Evolutionary conservation across 2,797 vertebrate genomes (phyloP).

Genomic region (Girardinus metallicus): DNA sequence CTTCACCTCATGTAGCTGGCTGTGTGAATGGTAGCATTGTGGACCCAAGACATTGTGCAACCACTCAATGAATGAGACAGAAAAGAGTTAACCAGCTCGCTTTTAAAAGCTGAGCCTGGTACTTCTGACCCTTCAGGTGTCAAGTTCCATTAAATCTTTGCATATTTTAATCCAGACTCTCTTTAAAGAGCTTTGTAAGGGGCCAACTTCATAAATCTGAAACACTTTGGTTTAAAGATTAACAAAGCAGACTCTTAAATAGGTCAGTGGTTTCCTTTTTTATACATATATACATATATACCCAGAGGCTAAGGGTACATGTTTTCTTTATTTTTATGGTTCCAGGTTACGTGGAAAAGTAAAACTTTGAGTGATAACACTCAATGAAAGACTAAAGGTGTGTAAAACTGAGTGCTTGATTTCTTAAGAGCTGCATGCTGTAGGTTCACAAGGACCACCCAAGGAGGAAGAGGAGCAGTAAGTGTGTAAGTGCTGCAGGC

Average conservation of each 20-base stretch:
- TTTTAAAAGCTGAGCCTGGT: conserved; percentile 29
- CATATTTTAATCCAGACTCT: conserved; percentile 39
- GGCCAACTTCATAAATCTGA: conserved; percentile 15
- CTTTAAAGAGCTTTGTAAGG: conserved; percentile 37
- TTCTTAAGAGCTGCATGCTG: conserved; percentile 16
- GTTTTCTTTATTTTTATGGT: not conserved
- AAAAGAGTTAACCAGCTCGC: conserved; percentile 44
- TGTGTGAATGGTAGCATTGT: conserved; percentile 62
- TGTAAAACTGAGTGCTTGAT: conserved; percentile 17
- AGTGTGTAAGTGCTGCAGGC: not conserved
- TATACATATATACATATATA: not conserved
- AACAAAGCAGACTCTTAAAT: conserved; percentile 23
- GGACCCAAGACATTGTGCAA: conserved; percentile 22
- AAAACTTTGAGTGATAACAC: conserved; percentile 40
- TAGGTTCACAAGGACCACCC: conserved; percentile 50
- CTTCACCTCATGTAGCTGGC: conserved; percentile 1
- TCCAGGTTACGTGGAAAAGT: not conserved
- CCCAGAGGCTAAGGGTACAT: not conserved
- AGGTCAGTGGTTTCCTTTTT: conserved; percentile 18
- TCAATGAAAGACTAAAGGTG: conserved; percentile 19
- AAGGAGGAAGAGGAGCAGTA: conserved; percentile 18
- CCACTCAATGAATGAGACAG: conserved; percentile 28
- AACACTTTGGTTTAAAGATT: conserved; percentile 30
- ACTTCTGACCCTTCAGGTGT: conserved; percentile 57
- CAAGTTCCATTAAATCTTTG: conserved; percentile 59